These are phyloP conservation scores for Creontiades dilutus DNA, from an alignment of 2,888 invertebrate species.

Conservation along the genomic window DNA sequence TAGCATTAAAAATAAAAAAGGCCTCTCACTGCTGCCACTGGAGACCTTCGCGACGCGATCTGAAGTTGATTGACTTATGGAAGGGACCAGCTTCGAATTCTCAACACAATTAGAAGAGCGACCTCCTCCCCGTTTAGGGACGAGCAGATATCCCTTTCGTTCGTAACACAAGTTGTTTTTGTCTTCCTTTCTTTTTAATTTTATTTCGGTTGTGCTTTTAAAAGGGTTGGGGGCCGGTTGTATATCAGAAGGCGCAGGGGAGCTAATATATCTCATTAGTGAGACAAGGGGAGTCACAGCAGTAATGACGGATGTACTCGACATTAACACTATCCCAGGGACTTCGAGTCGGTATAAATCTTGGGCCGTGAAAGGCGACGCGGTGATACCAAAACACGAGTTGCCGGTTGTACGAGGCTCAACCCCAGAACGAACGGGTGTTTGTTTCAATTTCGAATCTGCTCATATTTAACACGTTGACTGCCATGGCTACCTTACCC, in stretches of 20 bases:
- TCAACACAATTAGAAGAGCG: conserved; percentile 50
- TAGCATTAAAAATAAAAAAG: conserved; percentile 56
- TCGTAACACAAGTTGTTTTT: conserved; percentile 24
- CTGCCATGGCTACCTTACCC: too few species aligned
- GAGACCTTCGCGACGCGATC: background rate
- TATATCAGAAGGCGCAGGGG: conserved; percentile 42
- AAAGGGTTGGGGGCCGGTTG: conserved; percentile 4
- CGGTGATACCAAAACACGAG: background rate
- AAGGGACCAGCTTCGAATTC: background rate
- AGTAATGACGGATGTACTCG: conserved; percentile 44
- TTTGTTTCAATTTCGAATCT: too few species aligned
- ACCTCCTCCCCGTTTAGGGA: conserved; percentile 30
- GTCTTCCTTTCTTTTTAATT: background rate
- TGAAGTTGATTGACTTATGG: conserved; percentile 57
- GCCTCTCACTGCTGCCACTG: background rate
- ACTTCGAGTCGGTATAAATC: background rate
- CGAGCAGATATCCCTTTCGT: conserved; percentile 56
- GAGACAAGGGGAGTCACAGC: conserved; percentile 58
- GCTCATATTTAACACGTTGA: too few species aligned
- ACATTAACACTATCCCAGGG: background rate
- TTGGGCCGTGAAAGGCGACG: background rate
- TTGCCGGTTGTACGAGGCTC: background rate
- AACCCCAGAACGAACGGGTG: too few species aligned
- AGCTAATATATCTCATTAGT: conserved; percentile 65
- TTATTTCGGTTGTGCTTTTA: conserved; percentile 32